Evolutionary conservation across 1,140 invertebrate genomes (phyloP).

Genomic region (Ostrea edulis): DNA sequence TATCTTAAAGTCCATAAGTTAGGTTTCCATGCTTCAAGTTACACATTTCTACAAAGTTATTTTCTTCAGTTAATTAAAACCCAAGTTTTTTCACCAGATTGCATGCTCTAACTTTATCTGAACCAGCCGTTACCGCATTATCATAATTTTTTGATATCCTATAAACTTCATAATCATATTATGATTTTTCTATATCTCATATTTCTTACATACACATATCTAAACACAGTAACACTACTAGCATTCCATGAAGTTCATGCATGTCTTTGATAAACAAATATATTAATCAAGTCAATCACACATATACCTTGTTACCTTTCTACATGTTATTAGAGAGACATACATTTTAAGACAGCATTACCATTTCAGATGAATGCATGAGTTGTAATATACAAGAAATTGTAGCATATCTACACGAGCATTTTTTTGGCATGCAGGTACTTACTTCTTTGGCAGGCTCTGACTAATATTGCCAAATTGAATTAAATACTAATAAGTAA

Average conservation of each 20-base stretch:
- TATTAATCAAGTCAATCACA: background rate
- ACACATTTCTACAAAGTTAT: too few species aligned
- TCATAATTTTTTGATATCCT: too few species aligned
- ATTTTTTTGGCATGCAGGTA: background rate
- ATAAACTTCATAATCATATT: background rate
- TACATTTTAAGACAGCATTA: background rate
- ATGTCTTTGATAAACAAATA: background rate
- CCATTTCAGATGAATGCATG: background rate
- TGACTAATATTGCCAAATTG: background rate
- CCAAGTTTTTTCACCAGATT: too few species aligned
- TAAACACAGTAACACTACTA: too few species aligned
- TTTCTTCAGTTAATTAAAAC: too few species aligned
- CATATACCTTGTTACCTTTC: background rate
- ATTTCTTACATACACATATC: background rate
- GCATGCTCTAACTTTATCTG: too few species aligned
- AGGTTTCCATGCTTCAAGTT: too few species aligned
- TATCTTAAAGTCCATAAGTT: too few species aligned
- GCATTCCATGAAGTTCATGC: background rate
- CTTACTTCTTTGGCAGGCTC: slow-evolving; percentile 24
- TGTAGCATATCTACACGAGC: background rate
- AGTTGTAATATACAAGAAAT: background rate
- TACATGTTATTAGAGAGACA: background rate
- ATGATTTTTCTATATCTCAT: background rate
- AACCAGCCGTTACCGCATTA: too few species aligned
- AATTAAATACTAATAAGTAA: too few species aligned